Conservation (phyloP, 2,888 invertebrate genomes). For the Aelia acuminata region DNA sequence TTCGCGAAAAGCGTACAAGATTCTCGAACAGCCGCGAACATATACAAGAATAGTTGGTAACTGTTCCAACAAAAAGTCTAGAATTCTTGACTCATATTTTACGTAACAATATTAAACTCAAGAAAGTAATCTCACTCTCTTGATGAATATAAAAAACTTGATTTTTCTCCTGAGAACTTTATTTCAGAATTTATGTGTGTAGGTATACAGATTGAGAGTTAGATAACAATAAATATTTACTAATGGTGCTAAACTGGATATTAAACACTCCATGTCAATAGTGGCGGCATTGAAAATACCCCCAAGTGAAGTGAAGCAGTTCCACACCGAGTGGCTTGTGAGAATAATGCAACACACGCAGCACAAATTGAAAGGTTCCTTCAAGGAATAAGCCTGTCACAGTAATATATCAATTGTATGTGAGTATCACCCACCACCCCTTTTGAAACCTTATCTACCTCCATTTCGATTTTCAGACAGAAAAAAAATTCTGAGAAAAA, state of each 20-base stretch:
- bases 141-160: too few species aligned
- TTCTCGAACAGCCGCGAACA: too few species aligned
- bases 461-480: not conserved
- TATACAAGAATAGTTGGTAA: too few species aligned
- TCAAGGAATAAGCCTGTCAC: not conserved
- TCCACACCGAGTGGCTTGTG: not conserved
- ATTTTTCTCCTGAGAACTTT: not conserved
- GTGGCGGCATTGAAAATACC: not conserved
- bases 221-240: not conserved
- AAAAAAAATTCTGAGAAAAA: not conserved
- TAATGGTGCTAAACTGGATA: not conserved
- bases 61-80: too few species aligned
- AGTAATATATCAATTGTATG: slow-evolving; percentile 19
- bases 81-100: too few species aligned
- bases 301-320: not conserved
- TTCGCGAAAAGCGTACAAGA: too few species aligned
- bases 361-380: not conserved
- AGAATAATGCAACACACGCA: not conserved
- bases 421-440: not conserved
- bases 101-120: too few species aligned
- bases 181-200: too few species aligned
- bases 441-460: not conserved
- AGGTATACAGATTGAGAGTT: not conserved
- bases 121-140: too few species aligned
- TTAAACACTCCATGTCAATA: not conserved